phyloP scores from a whole-genome alignment of 2,797 vertebrate genomes.

The Huso huso region DNA sequence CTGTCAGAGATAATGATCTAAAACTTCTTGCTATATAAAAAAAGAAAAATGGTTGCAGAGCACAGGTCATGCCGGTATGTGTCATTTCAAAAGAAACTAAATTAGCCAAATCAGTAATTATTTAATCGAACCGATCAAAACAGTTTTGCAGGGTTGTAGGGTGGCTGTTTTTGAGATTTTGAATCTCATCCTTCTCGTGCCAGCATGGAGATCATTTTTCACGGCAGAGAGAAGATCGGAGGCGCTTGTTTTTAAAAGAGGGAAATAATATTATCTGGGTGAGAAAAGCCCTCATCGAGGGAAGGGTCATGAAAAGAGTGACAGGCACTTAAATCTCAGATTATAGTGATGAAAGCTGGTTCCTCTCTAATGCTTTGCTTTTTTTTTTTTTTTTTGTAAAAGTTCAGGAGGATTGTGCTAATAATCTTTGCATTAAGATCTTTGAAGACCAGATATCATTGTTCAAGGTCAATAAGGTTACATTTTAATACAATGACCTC shows the following conservation, averaged over 20 bases:
- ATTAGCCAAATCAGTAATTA: slow-evolving; percentile 62
- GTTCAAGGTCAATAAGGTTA: no score
- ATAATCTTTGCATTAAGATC: background rate
- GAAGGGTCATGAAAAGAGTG: slow-evolving; percentile 32
- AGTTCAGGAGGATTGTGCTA: no score
- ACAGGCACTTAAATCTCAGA: slow-evolving; percentile 24
- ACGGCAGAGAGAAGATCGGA: slow-evolving; percentile 33
- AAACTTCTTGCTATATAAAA: slow-evolving; percentile 41
- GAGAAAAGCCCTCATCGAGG: slow-evolving; percentile 47
- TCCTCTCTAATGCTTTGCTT: background rate
- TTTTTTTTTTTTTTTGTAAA: no score
- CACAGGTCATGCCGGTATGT: slow-evolving; percentile 36
- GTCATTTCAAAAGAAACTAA: slow-evolving; percentile 30
- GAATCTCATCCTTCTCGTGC: slow-evolving; percentile 5
- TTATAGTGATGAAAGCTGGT: slow-evolving; percentile 28
- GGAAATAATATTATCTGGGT: slow-evolving; percentile 26
- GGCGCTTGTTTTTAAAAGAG: slow-evolving; percentile 12
- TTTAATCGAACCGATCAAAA: slow-evolving; percentile 49
- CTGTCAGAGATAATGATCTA: slow-evolving; percentile 44
- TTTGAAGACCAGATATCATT: slow-evolving; percentile 14
- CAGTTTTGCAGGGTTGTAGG: slow-evolving; percentile 3
- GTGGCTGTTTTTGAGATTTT: background rate
- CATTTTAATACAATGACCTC: no score
- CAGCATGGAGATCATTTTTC: slow-evolving; percentile 16
- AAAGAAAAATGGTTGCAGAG: slow-evolving; percentile 25